These are phyloP conservation scores for Dysmachus trigonus DNA, from an alignment of 2,888 invertebrate genomes.

Conservation along the genomic window DNA sequence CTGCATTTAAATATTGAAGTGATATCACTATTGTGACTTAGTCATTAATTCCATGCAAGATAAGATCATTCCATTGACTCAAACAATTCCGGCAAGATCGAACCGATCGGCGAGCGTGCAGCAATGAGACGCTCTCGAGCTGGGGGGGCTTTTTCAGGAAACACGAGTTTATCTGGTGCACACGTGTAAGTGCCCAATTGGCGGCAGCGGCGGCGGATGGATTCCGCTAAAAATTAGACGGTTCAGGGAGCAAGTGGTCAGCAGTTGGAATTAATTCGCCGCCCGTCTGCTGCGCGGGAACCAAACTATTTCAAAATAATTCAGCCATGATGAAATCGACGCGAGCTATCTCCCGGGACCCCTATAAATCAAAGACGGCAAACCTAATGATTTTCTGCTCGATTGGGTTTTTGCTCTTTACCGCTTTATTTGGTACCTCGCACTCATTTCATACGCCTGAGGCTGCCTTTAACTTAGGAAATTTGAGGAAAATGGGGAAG, in stretches of 20 bases:
- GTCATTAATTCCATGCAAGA: background rate
- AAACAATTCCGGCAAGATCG: background rate
- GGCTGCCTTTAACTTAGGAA: background rate
- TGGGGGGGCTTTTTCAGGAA: background rate
- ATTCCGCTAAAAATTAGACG: background rate
- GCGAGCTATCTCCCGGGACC: background rate
- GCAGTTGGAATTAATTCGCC: background rate
- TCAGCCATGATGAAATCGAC: background rate
- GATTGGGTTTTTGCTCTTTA: background rate
- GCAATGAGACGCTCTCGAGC: background rate
- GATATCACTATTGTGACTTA: background rate
- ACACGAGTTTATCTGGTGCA: background rate
- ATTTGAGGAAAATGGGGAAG: background rate
- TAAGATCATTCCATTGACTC: background rate
- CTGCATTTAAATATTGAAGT: background rate
- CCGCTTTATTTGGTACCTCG: background rate
- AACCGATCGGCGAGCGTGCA: background rate
- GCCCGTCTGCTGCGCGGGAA: background rate
- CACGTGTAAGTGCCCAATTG: background rate
- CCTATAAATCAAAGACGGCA: background rate
- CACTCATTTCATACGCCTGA: background rate
- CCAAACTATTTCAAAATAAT: background rate
- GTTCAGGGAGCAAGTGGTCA: background rate
- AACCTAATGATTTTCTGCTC: background rate
- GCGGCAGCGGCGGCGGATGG: background rate